Base-by-base conservation (phyloP, 2,797 vertebrate genomes). In the Acipenser ruthenus region DNA sequence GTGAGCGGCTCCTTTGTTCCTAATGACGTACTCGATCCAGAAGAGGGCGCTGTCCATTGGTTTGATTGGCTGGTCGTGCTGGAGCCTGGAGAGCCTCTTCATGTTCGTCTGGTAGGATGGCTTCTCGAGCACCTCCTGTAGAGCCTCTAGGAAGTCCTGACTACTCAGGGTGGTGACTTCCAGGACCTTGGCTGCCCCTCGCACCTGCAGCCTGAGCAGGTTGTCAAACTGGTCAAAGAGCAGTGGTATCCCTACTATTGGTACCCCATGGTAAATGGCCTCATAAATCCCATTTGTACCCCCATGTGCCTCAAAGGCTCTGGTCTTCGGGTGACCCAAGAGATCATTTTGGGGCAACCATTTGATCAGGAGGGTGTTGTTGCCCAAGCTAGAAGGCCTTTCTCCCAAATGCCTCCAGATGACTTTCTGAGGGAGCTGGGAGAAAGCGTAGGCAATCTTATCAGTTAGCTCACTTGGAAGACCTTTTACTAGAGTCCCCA, bases 311-410 rank as follows among this genome's bases (percentile, higher is more conserved):
- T 70, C 66, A 65, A 70, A 67, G 8, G 10, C 69, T 53, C 37
- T 63, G 18, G 66, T 70, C 53, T 67, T 67, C 5, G 65, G 60
- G 13, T 70, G 69, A 11, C 65, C 55, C 51, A 70, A 50, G 50
- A 70, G 60, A 8, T 70, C 69, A 60, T 64, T 70, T 51, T 70
- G 69, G 13, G 69, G 69, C 53, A 70, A 50, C 69, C 69, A 70
- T 6, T 55, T 47, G 23, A 70, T 49, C 55, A 64, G 11, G 6
- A 67, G 9, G 15, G 69, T 70, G 61, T 70, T 70, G 61, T 70
- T 67, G 8, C 69, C 65, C 13, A 67, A 55, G 10, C 6, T 60
- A 2, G 50, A 11, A n/a, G 69, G 69, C 7, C 10, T 56, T 47
- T 62, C 60, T 18, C 69, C 69, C 47, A 13, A 12, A 37, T 67